Evolutionary conservation across 2,888 invertebrate species (phyloP), one percentile per base, ranked within the genome.

Genomic region (Syrista parreyssii): DNA sequence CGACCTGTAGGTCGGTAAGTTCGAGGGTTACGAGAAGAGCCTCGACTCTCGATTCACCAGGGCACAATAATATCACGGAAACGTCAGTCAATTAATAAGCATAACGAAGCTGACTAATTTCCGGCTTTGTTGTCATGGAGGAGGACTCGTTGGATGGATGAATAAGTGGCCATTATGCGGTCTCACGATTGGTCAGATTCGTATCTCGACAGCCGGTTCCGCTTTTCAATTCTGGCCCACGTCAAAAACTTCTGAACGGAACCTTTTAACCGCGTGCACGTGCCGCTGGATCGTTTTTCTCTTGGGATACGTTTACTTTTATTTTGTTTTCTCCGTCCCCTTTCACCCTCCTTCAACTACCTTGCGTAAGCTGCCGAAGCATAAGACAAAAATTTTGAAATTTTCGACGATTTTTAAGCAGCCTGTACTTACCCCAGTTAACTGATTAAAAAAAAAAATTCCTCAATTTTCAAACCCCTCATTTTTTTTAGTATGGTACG

Each of bases 81-180:
- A 91, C 85, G 91, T 89, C 91, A 91, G 90, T 91, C 90, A 91
- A 91, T 91, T 91, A 91, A 91, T 91, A 90, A 91, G 88, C 90
- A 90, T 89, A 90, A 89, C 89, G 87, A 89, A 90, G 89, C 91
- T 91, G 90, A 90, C 91, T 90, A 89, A 91, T 91, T 91, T 90
- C 90, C 89, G 89, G 86, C 86, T 89, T 90, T 89, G 89, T 89
- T 78, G 78, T 86, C 84, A 40, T 74, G 77, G 76, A 82, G 81
- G 79, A 80, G 80, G 80, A 80, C 79, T 76, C 77, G 76, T 80
- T 74, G 80, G 80, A 84, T 82, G 83, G 87, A 88, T 88, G 90
- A 89, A 89, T 89, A 88, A 90, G 89, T 89, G 89, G 90, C 90
- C 87, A 89, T 90, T 90, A 90, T 90, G 88, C 89, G 90, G 90